Evolutionary conservation across 2,888 invertebrate genomes (phyloP), one percentile per base, ranked within the genome.

Genomic region (Falcaria lacertinaria): DNA sequence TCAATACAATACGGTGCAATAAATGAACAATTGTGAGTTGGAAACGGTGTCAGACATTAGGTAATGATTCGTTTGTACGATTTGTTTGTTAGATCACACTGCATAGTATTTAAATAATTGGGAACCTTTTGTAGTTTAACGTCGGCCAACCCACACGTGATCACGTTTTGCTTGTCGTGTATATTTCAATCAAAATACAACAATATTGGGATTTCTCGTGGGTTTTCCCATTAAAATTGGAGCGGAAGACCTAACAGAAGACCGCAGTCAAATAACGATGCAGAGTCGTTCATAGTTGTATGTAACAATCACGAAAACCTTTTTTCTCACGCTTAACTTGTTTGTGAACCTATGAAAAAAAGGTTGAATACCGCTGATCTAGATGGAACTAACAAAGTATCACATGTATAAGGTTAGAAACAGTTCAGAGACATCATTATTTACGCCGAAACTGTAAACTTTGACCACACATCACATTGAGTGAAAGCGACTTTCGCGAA

Each of bases 401-500:
- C 7, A 28, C 11, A 28, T 28, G 7, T 28, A 28, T 28, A 11
- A 28, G 11, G 11, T 28, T 28, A 28, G 28, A 28, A 28, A 28
- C 2, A 28, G 28, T 13, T 15, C 1, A 37, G 8, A 8, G 22
- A 22, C 7, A 22, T 15, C 22, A 35, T 17, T 22, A 37, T 15
- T 13, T 22, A 14, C 15, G 22, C 15, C 22, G n/a, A 19, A 8
- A 19, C 5, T 14, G 8, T 14, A 58, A 74, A 79, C 77, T 77
- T 67, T 73, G 74, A 77, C 77, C 76, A 54, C 53, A 48, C 60
- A 70, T 70, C 62, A 67, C 58, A 71, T 65, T 43, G 59, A 72
- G 77, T 65, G 84, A 84, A 84, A 83, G 84, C 72, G 7, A 66
- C 82, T 81, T 83, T 85, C 82, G 57, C 67, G 60, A 57, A 67